Evolutionary conservation across 1,140 invertebrate species (phyloP).

Genomic region (Scaptomyza pallida): DNA sequence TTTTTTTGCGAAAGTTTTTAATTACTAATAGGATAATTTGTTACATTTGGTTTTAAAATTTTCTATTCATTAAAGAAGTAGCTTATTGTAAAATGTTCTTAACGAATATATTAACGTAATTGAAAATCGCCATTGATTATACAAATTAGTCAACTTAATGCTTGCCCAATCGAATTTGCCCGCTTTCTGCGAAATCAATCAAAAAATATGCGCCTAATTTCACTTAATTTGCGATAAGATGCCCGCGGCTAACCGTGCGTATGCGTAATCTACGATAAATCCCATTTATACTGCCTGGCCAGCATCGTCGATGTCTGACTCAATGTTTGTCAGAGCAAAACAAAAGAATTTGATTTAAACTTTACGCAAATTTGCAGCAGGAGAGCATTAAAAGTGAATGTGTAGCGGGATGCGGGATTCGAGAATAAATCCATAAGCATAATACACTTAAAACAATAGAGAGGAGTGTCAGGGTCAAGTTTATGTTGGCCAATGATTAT

Average conservation of each 20-base stretch:
- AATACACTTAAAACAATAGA: conserved; percentile 46
- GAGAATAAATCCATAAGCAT: conserved; percentile 1
- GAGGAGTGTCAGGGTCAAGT: conserved; percentile 75
- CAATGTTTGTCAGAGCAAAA: conserved; percentile 55
- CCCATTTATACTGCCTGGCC: conserved; percentile 3
- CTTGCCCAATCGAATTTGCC: conserved; percentile 1
- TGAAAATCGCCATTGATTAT: conserved; percentile 6
- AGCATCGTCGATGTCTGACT: conserved; percentile 13
- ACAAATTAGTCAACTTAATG: conserved; percentile 11
- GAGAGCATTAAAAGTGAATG: conserved; percentile 19
- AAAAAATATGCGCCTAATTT: conserved; percentile 51
- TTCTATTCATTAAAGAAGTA: too few species aligned
- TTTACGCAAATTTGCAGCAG: conserved; percentile 29
- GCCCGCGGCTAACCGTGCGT: conserved; percentile 57
- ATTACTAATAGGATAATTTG: too few species aligned
- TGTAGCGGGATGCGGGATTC: neutral
- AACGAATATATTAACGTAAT: neutral
- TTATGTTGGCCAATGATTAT: conserved; percentile 53
- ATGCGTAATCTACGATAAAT: conserved; percentile 57
- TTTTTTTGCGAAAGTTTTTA: too few species aligned
- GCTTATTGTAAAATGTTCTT: too few species aligned
- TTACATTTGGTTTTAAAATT: too few species aligned
- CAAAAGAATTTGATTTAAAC: conserved; percentile 39
- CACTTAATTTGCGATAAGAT: conserved; percentile 30
- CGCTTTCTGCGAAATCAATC: conserved; percentile 41